Evolutionary conservation across 2,113 vertebrate genomes (phyloP), one percentile per base, ranked within the genome.

Genomic region (Myotis lucifugus): DNA sequence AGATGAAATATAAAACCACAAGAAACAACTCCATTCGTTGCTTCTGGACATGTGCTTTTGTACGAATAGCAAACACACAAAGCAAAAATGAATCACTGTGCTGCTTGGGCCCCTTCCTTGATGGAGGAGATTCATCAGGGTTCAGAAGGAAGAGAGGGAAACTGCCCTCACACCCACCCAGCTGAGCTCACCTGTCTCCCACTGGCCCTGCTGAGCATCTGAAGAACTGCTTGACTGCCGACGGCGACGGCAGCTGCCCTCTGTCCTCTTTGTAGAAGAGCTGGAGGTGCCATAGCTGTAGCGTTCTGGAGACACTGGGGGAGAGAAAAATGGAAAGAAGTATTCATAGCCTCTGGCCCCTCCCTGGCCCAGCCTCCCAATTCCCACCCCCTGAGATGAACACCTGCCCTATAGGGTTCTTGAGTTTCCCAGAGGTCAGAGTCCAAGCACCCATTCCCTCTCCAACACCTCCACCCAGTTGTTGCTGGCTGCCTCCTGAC

Each of bases 251-350:
- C 97, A 98, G 56, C 90, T 95, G 40, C 96, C 93, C 93, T 98
- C 92, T 6, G 97, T 95, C 34, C 94, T 96, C 40, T 97, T 95
- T 37, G 97, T 96, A 86, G 96, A 96, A n/a, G 98, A 95, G 34
- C 93, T 82, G 37, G 97, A 97, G 76, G 95, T 97, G 42, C 97
- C 96, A 27, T 93, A 97, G 79, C 85, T 98, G 85, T 97, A 98
- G 88, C 99, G 98, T 90, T 99, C 99, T 54, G 99, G 99, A 92
- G 99, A 99, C 61, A 99, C 99, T 99, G 97, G 13, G 52, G 37
- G 13, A 25, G 7, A 72, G 14, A 67, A 69, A 37, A 85, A 93
- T 0, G 1, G 27, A 23, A 70, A 73, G 13, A 77, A 61, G 40
- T 23, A 32, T 21, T 86, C 19, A 12, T 8, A 70, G 42, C 12